These are phyloP conservation scores for Xanthia icteritia DNA, from an alignment of 2,888 invertebrate species.

Conservation along the genomic window DNA sequence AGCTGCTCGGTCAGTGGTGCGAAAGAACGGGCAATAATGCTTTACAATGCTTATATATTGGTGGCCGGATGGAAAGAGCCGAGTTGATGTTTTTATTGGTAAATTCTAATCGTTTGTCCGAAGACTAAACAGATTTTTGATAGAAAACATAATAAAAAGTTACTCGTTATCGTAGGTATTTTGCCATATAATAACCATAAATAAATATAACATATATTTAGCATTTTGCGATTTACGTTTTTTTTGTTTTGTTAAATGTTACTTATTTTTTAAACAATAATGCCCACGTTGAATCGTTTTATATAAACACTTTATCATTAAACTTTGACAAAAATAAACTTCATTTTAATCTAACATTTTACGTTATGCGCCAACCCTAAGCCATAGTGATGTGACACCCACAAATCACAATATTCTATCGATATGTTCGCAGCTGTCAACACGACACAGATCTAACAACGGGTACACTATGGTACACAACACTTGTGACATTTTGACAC, in stretches of 20 bases:
- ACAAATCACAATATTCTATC: slow-evolving; percentile 49
- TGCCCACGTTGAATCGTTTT: no score
- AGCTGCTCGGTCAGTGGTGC: slow-evolving; percentile 29
- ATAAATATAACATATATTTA: no score
- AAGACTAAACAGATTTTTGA: no score
- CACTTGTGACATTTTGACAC: slow-evolving; percentile 65
- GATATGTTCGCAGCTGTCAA: slow-evolving; percentile 67
- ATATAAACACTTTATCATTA: no score
- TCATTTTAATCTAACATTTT: not conserved
- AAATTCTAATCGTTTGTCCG: no score
- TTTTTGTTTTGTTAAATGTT: no score
- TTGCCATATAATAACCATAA: no score
- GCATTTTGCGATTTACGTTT: no score
- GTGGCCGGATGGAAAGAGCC: not conserved
- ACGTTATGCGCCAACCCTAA: slow-evolving; percentile 22
- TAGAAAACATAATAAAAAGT: no score
- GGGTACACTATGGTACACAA: slow-evolving; percentile 69
- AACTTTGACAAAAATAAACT: no score
- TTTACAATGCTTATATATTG: not conserved
- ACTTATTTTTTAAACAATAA: no score
- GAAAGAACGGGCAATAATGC: slow-evolving; percentile 16
- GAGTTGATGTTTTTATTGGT: not conserved
- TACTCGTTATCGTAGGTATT: no score
- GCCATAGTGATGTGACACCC: slow-evolving; percentile 59
- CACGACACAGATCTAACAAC: slow-evolving; percentile 76